Evolutionary conservation across 2,888 invertebrate genomes (phyloP).

Genomic region (Sesia bembeciformis): DNA sequence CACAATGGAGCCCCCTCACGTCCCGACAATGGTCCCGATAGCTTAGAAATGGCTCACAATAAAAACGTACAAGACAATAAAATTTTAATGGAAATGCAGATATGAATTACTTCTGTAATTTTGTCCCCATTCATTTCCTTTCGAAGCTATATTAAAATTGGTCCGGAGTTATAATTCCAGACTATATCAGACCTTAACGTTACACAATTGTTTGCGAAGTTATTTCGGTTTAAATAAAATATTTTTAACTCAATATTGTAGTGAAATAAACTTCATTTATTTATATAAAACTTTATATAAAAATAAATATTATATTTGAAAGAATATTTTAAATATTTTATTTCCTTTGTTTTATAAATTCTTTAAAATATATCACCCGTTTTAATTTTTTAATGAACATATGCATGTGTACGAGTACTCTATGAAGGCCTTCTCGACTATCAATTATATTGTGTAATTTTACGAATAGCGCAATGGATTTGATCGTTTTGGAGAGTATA

Average conservation of each 20-base stretch:
- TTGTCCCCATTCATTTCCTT: constrained; percentile 23
- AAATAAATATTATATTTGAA: no score
- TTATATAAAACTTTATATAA: no score
- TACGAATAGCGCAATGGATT: no score
- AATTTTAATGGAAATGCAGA: constrained; percentile 46
- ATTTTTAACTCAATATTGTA: background rate
- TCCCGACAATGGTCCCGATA: constrained; percentile 50
- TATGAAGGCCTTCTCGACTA: no score
- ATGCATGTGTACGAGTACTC: no score
- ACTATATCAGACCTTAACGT: background rate
- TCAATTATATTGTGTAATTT: no score
- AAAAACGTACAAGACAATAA: constrained; percentile 54
- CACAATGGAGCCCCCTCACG: constrained; percentile 48
- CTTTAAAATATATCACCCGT: no score
- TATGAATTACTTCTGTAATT: constrained; percentile 35
- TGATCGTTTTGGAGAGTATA: no score
- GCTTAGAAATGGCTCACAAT: constrained; percentile 60
- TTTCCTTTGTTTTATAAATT: no score
- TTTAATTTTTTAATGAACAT: no score
- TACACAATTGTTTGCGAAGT: background rate
- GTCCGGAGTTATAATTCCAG: constrained; percentile 9
- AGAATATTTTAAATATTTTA: no score
- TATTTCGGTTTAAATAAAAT: background rate
- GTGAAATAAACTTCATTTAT: background rate
- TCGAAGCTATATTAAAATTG: constrained; percentile 6